Evolutionary conservation across 1,140 invertebrate species (phyloP), one percentile per base, ranked within the genome.

Genomic region (Pinna nobilis): DNA sequence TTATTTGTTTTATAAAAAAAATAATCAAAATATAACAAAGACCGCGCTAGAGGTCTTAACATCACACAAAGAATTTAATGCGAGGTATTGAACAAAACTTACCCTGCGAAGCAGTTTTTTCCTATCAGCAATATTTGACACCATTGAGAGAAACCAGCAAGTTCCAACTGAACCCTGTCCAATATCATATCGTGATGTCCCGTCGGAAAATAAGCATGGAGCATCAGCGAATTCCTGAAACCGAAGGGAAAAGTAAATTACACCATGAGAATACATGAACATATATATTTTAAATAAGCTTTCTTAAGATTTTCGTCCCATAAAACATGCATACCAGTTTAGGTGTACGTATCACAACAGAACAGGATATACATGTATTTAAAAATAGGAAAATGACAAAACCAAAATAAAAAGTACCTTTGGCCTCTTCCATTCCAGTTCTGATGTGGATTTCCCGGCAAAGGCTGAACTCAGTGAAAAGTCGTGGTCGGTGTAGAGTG

Each of bases 111-210:
- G 67, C 2, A 82, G 55, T 1, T 76, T 67, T 7, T 67, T 53
- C 61, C 70, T 79, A 9, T 82, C 81, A n/a, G 84, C 81, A 35
- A 87, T 65, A 33, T 69, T 72, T 23, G 84, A 73, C 20, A 86
- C 76, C 44, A 82, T 78, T 18, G 86, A 85, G 28, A 88, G 57
- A 70, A 87, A 88, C 80, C 82, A 88, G 61, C 86, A 88, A 0
- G 86, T 87, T 5, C 85, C 86, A 37, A 82, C 80, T 15, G 73
- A 69, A 6, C 86, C 86, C 49, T 88, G 86, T 4, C 82, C 84
- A 18, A 88, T 84, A 65, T 88, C 86, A 75, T 78, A 86, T 1
- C 84, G 57, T 25, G 80, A 83, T 6, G 81, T 82, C 1, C 83
- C 86, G 9, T 84, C 83, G 2, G 79, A 73, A 70, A 86, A 86